Percentiles rank a stretch among this genome's conserved stretches.
These are phyloP conservation scores for Zaprionus nigranus DNA, from an alignment of 1,140 invertebrate genomes.

Conservation along the genomic window DNA sequence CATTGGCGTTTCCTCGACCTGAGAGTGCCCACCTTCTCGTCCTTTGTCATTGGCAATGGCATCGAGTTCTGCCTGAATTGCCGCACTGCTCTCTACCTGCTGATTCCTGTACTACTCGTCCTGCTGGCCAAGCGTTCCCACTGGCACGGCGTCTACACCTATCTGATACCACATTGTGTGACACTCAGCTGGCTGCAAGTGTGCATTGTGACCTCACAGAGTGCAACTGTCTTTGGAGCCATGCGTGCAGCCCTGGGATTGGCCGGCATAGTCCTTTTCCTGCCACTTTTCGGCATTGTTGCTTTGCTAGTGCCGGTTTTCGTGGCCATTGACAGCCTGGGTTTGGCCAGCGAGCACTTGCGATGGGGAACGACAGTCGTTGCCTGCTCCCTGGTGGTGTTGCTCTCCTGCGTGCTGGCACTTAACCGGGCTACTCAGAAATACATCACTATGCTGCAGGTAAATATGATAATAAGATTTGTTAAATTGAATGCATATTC, in stretches of 20 bases:
- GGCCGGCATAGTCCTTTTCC: slow-evolving; percentile 90
- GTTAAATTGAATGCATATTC: background rate
- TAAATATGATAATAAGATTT: slow-evolving; percentile 59
- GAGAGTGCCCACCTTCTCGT: slow-evolving; percentile 91
- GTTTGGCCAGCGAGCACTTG: slow-evolving; percentile 87
- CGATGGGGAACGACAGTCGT: slow-evolving; percentile 86
- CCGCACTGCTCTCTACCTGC: slow-evolving; percentile 90
- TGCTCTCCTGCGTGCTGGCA: slow-evolving; percentile 88
- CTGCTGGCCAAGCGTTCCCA: slow-evolving; percentile 89
- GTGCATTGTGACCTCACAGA: slow-evolving; percentile 91
- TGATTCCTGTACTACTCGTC: slow-evolving; percentile 90
- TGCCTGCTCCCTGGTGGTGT: slow-evolving; percentile 86
- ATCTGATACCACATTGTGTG: slow-evolving; percentile 92
- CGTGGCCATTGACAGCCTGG: slow-evolving; percentile 89
- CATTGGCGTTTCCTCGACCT: slow-evolving; percentile 92
- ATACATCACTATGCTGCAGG: slow-evolving; percentile 88
- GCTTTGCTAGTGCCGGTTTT: slow-evolving; percentile 90
- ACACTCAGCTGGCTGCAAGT: slow-evolving; percentile 94
- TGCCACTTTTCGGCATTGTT: slow-evolving; percentile 91
- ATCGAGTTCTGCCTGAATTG: slow-evolving; percentile 94
- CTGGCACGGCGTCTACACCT: slow-evolving; percentile 92
- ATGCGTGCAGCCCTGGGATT: slow-evolving; percentile 90
- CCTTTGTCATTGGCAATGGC: slow-evolving; percentile 91
- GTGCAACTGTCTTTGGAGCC: slow-evolving; percentile 91
- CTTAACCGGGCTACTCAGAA: slow-evolving; percentile 87